Evolutionary conservation across 2,888 invertebrate species (phyloP).

Genomic region (Fissipunctia ypsillon): DNA sequence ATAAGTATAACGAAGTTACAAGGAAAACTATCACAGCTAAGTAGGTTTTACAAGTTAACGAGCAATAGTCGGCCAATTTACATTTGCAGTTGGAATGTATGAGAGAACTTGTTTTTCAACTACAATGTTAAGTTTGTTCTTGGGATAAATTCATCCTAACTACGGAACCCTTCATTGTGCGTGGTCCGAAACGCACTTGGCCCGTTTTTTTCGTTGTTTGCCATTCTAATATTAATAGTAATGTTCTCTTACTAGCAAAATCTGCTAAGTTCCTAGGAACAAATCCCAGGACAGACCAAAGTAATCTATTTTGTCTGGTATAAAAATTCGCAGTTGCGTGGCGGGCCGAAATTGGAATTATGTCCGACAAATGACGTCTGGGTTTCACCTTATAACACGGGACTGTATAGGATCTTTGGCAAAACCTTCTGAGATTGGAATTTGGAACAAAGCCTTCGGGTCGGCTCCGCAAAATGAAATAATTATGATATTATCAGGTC

Average conservation of each 20-base stretch:
- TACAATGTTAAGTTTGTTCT: no score
- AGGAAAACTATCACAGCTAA: no score
- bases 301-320: slow-evolving; percentile 37
- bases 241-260: neutral
- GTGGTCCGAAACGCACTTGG: no score
- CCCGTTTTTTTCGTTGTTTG: neutral
- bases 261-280: neutral
- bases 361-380: slow-evolving; percentile 42
- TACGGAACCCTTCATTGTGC: no score
- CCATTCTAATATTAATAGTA: neutral
- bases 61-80: no score
- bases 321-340: slow-evolving; percentile 24
- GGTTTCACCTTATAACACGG: slow-evolving; percentile 34
- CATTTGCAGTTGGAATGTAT: no score
- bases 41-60: no score
- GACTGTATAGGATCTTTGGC: slow-evolving; percentile 27
- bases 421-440: slow-evolving; percentile 48
- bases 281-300: slow-evolving; percentile 33
- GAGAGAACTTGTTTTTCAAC: no score
- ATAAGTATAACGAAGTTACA: no score
- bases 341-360: slow-evolving; percentile 30
- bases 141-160: no score
- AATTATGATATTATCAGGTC: slow-evolving; percentile 11
- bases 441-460: slow-evolving; percentile 6
- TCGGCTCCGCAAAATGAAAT: slow-evolving; percentile 11